A percentile compares a stretch with the other conserved stretches of the same genome.
Evolutionary conservation across 1,140 invertebrate genomes (phyloP).

Genomic region (Andrena cerasifolii): DNA sequence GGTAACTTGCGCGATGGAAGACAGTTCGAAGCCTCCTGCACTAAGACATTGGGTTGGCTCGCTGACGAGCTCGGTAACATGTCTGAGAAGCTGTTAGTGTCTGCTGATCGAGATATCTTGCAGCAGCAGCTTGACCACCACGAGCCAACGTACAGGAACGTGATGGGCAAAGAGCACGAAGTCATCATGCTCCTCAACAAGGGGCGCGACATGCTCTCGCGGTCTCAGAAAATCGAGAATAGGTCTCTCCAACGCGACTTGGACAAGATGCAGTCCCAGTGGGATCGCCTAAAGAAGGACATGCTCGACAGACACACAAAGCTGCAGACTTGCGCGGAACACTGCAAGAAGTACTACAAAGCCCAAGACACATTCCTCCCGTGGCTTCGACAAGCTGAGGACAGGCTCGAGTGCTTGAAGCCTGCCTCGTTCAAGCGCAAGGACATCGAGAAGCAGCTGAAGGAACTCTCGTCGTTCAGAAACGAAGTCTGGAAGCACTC

Average conservation of each 20-base stretch:
- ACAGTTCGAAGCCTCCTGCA: slow-evolving; percentile 93
- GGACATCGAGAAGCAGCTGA: slow-evolving; percentile 93
- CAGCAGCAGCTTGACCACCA: slow-evolving; percentile 94
- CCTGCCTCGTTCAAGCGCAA: slow-evolving; percentile 92
- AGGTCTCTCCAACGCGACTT: slow-evolving; percentile 87
- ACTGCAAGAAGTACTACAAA: slow-evolving; percentile 94
- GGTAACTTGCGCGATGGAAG: slow-evolving; percentile 91
- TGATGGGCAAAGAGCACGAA: slow-evolving; percentile 95
- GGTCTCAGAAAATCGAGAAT: slow-evolving; percentile 83
- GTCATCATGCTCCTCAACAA: slow-evolving; percentile 97
- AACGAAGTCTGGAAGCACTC: slow-evolving; percentile 96
- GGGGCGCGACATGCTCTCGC: slow-evolving; percentile 89
- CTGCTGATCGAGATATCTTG: slow-evolving; percentile 91
- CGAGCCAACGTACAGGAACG: slow-evolving; percentile 94
- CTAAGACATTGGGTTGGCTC: slow-evolving; percentile 94
- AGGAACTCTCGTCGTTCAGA: slow-evolving; percentile 94
- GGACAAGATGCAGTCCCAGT: slow-evolving; percentile 93
- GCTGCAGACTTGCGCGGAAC: slow-evolving; percentile 94
- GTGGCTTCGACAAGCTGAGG: slow-evolving; percentile 94
- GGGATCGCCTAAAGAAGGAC: slow-evolving; percentile 94
- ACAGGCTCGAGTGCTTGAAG: slow-evolving; percentile 90
- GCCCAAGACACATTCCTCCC: slow-evolving; percentile 93
- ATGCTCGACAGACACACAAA: slow-evolving; percentile 92
- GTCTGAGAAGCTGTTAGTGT: slow-evolving; percentile 90
- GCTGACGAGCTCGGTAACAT: slow-evolving; percentile 89